Conservation (phyloP, 2,113 vertebrate species). For the Hemiprocne comata region DNA sequence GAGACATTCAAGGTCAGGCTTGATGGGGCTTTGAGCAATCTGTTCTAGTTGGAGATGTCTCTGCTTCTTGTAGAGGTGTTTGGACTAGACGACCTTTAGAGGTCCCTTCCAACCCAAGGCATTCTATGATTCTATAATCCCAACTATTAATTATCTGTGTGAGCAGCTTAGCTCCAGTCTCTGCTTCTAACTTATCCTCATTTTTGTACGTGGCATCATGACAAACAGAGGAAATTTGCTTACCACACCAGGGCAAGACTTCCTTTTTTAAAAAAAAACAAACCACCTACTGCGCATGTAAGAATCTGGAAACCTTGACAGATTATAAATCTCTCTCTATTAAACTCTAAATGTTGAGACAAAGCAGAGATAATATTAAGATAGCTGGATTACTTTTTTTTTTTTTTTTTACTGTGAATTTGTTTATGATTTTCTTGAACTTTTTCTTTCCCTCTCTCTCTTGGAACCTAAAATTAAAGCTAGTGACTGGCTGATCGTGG, state of each 20-base stretch:
- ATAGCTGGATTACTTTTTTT: background rate
- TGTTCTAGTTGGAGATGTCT: no score
- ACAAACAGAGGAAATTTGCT: conserved; percentile 21
- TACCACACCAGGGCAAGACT: background rate
- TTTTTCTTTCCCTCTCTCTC: background rate
- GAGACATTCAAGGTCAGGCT: no score
- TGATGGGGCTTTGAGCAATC: no score
- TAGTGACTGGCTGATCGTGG: background rate
- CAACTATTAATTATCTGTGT: background rate
- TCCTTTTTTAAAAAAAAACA: background rate
- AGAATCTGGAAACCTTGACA: conserved; percentile 31
- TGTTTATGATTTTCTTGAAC: background rate
- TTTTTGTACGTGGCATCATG: background rate
- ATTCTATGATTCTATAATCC: no score
- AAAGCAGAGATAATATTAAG: background rate
- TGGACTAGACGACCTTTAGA: no score
- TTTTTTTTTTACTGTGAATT: background rate
- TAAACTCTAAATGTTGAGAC: background rate
- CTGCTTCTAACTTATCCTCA: background rate
- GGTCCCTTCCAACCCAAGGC: no score
- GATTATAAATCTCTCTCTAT: conserved; percentile 24
- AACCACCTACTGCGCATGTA: no score
- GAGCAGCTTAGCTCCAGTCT: background rate
- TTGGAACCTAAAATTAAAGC: background rate
- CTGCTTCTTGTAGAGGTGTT: no score